phyloP scores from a whole-genome alignment of 2,113 vertebrate genomes.

The Archocentrus centrarchus region DNA sequence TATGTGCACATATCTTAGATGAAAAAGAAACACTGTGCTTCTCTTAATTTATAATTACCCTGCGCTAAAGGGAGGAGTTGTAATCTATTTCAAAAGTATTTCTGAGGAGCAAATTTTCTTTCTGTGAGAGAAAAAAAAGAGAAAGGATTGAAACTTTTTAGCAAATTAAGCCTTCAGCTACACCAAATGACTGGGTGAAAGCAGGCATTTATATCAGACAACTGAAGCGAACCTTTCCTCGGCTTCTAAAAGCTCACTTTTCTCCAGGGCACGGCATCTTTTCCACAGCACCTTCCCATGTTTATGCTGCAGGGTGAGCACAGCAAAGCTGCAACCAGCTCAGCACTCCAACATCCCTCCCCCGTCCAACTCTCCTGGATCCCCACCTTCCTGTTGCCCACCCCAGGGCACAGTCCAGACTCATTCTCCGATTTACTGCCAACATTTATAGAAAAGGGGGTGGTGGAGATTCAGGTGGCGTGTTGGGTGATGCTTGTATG shows the following conservation, averaged over 20 bases:
- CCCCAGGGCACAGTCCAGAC: slow-evolving; percentile 28
- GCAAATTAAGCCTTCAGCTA: background rate
- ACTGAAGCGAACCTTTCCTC: background rate
- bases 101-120: background rate
- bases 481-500: background rate
- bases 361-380: slow-evolving; percentile 10
- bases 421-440: slow-evolving; percentile 23
- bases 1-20: background rate
- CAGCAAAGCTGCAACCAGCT: slow-evolving; percentile 21
- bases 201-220: background rate
- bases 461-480: background rate
- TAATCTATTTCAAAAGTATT: background rate
- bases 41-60: background rate
- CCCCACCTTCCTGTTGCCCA: background rate
- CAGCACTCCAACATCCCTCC: background rate
- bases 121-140: fast-evolving
- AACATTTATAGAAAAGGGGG: slow-evolving; percentile 31
- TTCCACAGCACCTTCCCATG: slow-evolving; percentile 7
- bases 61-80: background rate
- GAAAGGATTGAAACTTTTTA: background rate
- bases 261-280: background rate
- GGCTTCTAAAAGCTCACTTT: background rate
- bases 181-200: background rate
- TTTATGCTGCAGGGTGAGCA: slow-evolving; percentile 42
- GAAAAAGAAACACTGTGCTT: background rate